These are phyloP conservation scores for Gephyroberyx darwinii DNA, from an alignment of 2,797 vertebrate genomes.

Conservation along the genomic window DNA sequence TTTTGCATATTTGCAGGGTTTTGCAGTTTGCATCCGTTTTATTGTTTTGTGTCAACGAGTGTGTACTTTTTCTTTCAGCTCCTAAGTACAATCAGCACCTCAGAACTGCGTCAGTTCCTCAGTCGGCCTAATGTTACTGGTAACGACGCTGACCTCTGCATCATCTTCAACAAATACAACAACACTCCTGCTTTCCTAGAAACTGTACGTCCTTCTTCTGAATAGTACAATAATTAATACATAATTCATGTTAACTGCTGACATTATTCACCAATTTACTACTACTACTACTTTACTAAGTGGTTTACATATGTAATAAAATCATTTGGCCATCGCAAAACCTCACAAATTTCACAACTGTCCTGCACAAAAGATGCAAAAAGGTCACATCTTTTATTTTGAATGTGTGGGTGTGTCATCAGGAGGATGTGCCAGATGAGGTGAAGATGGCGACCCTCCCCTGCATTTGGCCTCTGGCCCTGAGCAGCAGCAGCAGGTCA, in stretches of 20 bases:
- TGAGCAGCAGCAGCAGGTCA: conserved; percentile 57
- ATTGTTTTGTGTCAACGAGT: background rate
- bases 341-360: background rate
- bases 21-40: background rate
- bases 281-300: no score
- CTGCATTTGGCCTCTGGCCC: conserved; percentile 72
- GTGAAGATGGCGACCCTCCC: conserved; percentile 63
- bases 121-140: conserved; percentile 44
- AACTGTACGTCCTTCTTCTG: conserved; percentile 50
- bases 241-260: background rate
- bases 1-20: no score
- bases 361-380: background rate
- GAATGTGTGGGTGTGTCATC: background rate
- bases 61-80: conserved; percentile 55
- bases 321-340: background rate
- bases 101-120: conserved; percentile 68
- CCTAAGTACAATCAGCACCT: conserved; percentile 60
- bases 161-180: conserved; percentile 68
- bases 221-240: background rate
- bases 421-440: conserved; percentile 68
- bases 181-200: conserved; percentile 67
- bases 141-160: conserved; percentile 58
- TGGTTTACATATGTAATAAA: background rate
- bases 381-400: no score
- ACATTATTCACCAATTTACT: no score